Evolutionary conservation across 2,113 vertebrate genomes (phyloP).

Genomic region (Prionailurus viverrinus): DNA sequence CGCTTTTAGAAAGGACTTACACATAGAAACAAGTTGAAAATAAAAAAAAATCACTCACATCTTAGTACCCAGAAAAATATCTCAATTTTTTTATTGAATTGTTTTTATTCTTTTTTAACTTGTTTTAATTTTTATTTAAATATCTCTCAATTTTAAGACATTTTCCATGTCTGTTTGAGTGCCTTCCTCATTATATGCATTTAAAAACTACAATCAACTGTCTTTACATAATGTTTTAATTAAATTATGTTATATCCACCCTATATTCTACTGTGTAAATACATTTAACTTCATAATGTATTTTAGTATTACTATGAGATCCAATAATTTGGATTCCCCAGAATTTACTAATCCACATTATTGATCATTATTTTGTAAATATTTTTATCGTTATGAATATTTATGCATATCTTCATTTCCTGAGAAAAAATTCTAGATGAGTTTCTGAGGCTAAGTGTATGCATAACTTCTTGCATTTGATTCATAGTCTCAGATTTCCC

Average conservation of each 20-base stretch:
- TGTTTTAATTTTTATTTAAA: background rate
- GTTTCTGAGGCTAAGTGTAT: background rate
- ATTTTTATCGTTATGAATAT: background rate
- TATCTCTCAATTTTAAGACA: background rate
- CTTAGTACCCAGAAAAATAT: background rate
- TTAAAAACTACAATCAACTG: background rate
- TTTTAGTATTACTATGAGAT: background rate
- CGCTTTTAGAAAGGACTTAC: background rate
- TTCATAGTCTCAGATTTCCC: constrained; percentile 22
- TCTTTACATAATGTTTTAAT: background rate
- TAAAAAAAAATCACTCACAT: background rate
- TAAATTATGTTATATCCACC: background rate
- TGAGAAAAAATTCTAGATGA: background rate
- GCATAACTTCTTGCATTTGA: background rate
- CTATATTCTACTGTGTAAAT: background rate
- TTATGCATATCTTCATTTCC: background rate
- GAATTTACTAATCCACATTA: background rate
- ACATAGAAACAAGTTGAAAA: background rate
- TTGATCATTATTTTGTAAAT: background rate
- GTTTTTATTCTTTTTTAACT: too few relatives aligned
- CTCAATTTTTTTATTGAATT: too few relatives aligned
- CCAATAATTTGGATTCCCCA: background rate
- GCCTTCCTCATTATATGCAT: background rate
- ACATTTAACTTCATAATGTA: background rate
- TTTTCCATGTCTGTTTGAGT: background rate